These are phyloP conservation scores for Hymenopus coronatus DNA, from an alignment of 2,888 invertebrate genomes.

Conservation along the genomic window DNA sequence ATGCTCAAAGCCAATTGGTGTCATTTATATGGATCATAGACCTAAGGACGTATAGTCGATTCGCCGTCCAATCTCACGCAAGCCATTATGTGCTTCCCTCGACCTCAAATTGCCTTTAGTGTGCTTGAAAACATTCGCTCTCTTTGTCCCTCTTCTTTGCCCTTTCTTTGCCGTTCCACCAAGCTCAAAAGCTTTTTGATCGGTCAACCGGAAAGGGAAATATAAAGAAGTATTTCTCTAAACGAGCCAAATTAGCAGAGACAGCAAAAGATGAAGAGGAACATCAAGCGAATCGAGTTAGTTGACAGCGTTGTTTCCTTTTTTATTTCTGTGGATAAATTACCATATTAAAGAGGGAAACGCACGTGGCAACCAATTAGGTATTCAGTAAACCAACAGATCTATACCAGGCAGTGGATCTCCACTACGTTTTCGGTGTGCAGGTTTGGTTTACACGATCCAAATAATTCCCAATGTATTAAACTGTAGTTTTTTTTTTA, in stretches of 20 bases:
- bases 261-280: neutral
- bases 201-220: neutral
- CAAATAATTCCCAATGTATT: too few species aligned
- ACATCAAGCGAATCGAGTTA: neutral
- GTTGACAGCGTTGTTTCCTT: neutral
- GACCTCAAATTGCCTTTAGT: neutral
- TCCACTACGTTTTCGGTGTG: too few species aligned
- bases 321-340: neutral
- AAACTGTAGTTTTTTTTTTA: too few species aligned
- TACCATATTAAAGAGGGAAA: neutral
- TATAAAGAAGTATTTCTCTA: neutral
- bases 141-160: neutral
- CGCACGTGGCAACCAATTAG: neutral
- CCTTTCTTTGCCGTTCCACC: neutral
- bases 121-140: neutral
- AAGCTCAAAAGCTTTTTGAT: neutral
- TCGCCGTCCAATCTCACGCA: neutral
- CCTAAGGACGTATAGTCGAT: neutral
- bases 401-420: too few species aligned
- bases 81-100: neutral
- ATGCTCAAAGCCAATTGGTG: conserved; percentile 3
- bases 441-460: too few species aligned
- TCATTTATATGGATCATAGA: neutral
- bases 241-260: neutral
- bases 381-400: neutral